phyloP scores from a whole-genome alignment of 2,113 vertebrate genomes.

The Sceloporus undulatus region DNA sequence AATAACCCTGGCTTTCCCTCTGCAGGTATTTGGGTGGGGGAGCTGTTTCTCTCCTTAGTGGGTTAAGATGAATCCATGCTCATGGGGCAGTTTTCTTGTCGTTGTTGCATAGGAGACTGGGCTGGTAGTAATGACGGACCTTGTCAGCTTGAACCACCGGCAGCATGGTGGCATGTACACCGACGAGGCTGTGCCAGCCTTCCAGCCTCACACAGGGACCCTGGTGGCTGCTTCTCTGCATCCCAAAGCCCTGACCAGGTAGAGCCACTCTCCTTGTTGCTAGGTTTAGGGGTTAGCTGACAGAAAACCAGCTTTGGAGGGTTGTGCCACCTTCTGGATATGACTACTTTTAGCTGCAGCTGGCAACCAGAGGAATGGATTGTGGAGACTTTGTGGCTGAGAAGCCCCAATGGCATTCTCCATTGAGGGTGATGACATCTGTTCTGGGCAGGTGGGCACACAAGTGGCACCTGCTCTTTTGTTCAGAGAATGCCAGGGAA shows the following conservation, averaged over 20 bases:
- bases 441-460: background rate
- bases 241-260: slow-evolving; percentile 82
- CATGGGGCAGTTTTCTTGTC: slow-evolving; percentile 18
- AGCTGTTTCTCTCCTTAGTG: background rate
- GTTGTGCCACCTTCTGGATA: background rate
- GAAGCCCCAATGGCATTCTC: background rate
- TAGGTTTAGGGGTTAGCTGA: too few species aligned
- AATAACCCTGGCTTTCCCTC: background rate
- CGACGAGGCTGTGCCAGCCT: slow-evolving; percentile 89
- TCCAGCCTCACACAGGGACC: slow-evolving; percentile 91
- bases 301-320: too few species aligned
- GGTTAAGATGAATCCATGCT: background rate
- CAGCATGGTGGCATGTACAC: slow-evolving; percentile 93
- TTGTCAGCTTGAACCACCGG: slow-evolving; percentile 91
- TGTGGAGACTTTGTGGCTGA: too few species aligned
- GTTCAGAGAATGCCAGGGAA: background rate
- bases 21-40: accelerated
- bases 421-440: background rate
- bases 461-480: background rate
- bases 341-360: background rate
- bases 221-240: slow-evolving; percentile 78
- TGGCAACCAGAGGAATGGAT: background rate
- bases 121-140: slow-evolving; percentile 92
- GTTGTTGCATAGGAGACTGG: slow-evolving; percentile 85
- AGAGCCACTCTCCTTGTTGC: accelerated